These are phyloP conservation scores for Tiphia femorata DNA, from an alignment of 2,888 invertebrate species.

Conservation along the genomic window DNA sequence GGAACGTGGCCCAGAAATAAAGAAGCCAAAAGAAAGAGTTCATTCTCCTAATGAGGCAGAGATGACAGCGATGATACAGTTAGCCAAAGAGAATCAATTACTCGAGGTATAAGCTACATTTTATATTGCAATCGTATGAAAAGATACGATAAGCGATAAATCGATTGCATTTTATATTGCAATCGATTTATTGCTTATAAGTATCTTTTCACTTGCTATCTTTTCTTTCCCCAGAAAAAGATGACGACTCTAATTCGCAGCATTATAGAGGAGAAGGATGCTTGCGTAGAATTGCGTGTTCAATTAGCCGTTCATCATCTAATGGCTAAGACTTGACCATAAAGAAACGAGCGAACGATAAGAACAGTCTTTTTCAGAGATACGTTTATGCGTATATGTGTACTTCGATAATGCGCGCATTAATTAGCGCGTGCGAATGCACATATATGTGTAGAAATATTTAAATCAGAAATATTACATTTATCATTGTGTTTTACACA, in stretches of 20 bases:
- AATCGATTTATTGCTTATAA: slow-evolving; percentile 9
- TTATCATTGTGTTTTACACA: slow-evolving; percentile 45
- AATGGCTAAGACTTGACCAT: slow-evolving; percentile 39
- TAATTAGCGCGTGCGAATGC: too few species aligned
- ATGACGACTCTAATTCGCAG: slow-evolving; percentile 77
- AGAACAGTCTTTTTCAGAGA: too few species aligned
- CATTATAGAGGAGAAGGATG: slow-evolving; percentile 80
- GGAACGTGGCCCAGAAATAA: slow-evolving; percentile 51
- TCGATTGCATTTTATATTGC: background rate
- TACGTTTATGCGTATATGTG: too few species aligned
- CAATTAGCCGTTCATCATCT: slow-evolving; percentile 75
- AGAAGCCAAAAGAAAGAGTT: slow-evolving; percentile 48
- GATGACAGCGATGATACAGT: slow-evolving; percentile 69
- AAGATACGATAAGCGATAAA: background rate
- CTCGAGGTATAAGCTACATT: slow-evolving; percentile 70
- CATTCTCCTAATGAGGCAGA: slow-evolving; percentile 70
- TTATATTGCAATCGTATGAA: background rate
- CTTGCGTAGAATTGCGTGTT: slow-evolving; percentile 80
- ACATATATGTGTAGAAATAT: slow-evolving; percentile 17
- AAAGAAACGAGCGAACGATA: slow-evolving; percentile 16
- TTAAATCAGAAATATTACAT: slow-evolving; percentile 25
- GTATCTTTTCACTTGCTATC: background rate
- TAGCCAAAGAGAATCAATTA: slow-evolving; percentile 76
- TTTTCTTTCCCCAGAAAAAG: slow-evolving; percentile 69
- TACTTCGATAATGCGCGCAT: too few species aligned